Evolutionary conservation across 1,140 invertebrate genomes (phyloP).

Genomic region (Melanaphis sacchari): DNA sequence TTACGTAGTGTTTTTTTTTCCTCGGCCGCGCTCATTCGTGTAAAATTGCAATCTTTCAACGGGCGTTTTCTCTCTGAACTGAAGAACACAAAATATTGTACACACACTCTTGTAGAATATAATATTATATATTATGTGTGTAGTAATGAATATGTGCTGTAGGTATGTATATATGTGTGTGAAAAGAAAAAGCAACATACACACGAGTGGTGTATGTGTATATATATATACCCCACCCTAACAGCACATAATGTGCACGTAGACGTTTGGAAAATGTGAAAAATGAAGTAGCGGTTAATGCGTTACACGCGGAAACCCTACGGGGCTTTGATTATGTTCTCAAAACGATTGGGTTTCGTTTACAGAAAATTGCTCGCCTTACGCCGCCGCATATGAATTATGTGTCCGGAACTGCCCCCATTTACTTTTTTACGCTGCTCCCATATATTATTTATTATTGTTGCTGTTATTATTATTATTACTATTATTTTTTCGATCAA

Average conservation of each 20-base stretch:
- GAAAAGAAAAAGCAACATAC: neutral
- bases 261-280: constrained; percentile 57
- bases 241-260: constrained; percentile 41
- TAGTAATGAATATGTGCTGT: neutral
- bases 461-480: constrained; percentile 45
- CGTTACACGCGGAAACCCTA: constrained; percentile 53
- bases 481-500: constrained; percentile 49
- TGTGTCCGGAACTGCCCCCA: constrained; percentile 56
- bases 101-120: neutral
- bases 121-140: constrained; percentile 10
- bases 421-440: constrained; percentile 43
- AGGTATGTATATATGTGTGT: neutral
- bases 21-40: constrained; percentile 7
- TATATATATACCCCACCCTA: neutral
- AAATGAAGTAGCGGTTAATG: constrained; percentile 58
- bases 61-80: constrained; percentile 37
- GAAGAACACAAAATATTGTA: constrained; percentile 36
- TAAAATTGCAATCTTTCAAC: constrained; percentile 56
- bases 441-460: constrained; percentile 51
- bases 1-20: neutral
- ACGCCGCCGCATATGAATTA: constrained; percentile 46
- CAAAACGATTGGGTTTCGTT: constrained; percentile 57
- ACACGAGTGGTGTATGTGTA: neutral
- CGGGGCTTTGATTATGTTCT: constrained; percentile 57
- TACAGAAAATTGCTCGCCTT: constrained; percentile 56